Base-by-base conservation (phyloP, 2,797 vertebrate species). In the Acipenser oxyrinchus region DNA sequence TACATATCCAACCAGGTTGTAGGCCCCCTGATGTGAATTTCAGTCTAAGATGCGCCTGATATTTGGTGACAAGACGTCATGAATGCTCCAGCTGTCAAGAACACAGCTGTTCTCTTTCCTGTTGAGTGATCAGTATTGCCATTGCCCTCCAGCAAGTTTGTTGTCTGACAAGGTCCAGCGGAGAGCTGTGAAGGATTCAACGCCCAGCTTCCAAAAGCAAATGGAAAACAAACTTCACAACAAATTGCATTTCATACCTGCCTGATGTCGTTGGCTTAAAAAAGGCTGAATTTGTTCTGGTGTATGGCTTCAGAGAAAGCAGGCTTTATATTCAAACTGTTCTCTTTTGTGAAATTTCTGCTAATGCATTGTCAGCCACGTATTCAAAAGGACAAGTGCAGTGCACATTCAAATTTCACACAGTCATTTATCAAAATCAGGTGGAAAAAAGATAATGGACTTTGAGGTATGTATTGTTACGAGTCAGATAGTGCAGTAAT, bases 21-120 rank as follows among this genome's bases (percentile, higher is more conserved):
- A 78, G 72, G 81, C 72, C 81, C 74, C 78, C 79, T 86, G 76
- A 81, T 78, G 79, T 77, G 82, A 67, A 78, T 74, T 82, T 81
- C 69, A 77, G 82, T 83, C 82, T 83, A 78, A 86, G 80, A 85
- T 83, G 78, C 79, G 77, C 69, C 74, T 52, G 59, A 86, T 87
- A 85, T 87, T 87, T 86, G 87, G 78, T 89, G 91, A 91, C 83
- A 79, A 79, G 87, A 91, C 84, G 71, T 88, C 85, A 88, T 83
- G 84, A 77, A 85, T 76, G 75, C 84, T 91, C 87, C 90, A 92
- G 89, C 91, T 94, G 93, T 93, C 91, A 93, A 76, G 77, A 88
- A 65, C 92, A 92, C 92, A 96, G 92, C 91, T 97, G 92, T 88
- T 92, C 75, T 70, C 75, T 92, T 94, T 94, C 89, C 89, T 84